Conservation (phyloP, 2,113 vertebrate species). For the Saiga tatarica region DNA sequence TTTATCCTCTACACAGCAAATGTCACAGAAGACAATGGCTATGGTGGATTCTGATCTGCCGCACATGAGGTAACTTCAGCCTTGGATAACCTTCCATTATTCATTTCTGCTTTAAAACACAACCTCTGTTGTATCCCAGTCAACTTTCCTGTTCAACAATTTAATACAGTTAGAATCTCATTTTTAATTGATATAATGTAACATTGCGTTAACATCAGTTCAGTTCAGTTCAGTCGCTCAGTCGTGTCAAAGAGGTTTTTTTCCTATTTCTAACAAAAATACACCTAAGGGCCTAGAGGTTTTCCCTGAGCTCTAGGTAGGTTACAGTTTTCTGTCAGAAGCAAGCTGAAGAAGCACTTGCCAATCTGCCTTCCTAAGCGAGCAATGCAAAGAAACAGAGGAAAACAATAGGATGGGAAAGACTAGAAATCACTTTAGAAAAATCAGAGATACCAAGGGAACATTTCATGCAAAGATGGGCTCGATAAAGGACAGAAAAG, state of each 20-base stretch:
- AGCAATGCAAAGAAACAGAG: neutral
- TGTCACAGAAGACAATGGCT: neutral
- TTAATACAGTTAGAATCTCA: neutral
- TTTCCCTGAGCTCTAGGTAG: neutral
- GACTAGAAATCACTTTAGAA: neutral
- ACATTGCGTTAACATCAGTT: neutral
- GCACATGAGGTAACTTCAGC: neutral
- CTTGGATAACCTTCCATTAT: neutral
- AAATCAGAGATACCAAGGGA: neutral
- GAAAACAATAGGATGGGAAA: neutral
- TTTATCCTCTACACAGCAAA: neutral
- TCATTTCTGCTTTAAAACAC: neutral
- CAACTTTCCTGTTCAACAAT: neutral
- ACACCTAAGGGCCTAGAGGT: neutral
- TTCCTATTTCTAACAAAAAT: neutral
- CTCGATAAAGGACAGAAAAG: neutral
- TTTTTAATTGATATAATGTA: constrained; percentile 8
- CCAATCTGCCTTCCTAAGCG: neutral
- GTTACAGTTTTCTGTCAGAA: neutral
- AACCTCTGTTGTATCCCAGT: neutral
- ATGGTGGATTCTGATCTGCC: neutral
- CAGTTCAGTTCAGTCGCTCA: too few species aligned
- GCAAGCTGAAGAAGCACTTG: neutral
- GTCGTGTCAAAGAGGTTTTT: neutral
- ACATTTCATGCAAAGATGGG: neutral